These are phyloP conservation scores for Lepidurus arcticus DNA, from an alignment of 1,140 invertebrate genomes.

Conservation along the genomic window DNA sequence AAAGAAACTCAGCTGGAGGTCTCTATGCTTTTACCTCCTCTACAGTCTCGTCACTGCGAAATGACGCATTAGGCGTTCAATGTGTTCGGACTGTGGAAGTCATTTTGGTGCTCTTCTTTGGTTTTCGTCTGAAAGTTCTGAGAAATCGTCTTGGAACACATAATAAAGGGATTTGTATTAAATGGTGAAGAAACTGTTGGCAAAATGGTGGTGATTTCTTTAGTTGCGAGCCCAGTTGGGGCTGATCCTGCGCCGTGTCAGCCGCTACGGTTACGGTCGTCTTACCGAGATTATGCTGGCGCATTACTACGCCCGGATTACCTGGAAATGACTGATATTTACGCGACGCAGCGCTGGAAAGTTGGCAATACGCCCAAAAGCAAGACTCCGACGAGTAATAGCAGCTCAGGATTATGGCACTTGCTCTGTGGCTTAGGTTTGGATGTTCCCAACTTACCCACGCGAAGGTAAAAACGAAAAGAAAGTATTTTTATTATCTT, in stretches of 20 bases:
- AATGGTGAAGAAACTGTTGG: neutral
- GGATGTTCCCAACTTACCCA: neutral
- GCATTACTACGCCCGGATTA: neutral
- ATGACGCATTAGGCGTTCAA: neutral
- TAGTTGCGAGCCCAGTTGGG: neutral
- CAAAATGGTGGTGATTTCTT: constrained; percentile 4
- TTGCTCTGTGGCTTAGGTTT: neutral
- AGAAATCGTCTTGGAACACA: neutral
- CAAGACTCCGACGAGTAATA: neutral
- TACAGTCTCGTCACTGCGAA: too few relatives aligned
- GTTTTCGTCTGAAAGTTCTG: neutral
- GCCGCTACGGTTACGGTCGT: neutral
- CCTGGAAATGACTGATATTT: neutral
- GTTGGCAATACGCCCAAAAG: neutral
- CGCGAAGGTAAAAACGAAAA: neutral
- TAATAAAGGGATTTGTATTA: neutral
- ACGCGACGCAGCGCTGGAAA: constrained; percentile 16
- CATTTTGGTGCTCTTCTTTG: neutral
- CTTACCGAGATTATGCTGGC: constrained; percentile 1
- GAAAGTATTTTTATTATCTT: neutral
- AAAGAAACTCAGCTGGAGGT: constrained; percentile 21
- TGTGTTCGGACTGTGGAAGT: neutral
- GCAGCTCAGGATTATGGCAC: constrained; percentile 12
- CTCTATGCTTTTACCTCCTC: neutral
- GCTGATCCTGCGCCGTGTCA: neutral